Evolutionary conservation across 2,113 vertebrate genomes (phyloP).

Genomic region (Sciurus niger): DNA sequence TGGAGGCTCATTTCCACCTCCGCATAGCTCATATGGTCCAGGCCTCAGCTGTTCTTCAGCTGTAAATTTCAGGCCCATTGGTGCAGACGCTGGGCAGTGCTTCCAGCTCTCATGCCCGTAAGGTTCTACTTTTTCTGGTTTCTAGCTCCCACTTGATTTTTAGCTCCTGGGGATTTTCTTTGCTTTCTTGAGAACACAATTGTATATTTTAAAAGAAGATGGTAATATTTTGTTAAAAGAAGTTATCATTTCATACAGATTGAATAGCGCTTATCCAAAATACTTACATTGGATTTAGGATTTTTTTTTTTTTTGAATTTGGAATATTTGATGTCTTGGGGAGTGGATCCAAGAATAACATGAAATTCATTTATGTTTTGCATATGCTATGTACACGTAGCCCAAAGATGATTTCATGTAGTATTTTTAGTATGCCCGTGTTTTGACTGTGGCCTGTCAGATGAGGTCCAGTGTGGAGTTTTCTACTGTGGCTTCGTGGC

Average conservation of each 20-base stretch:
- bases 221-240: slow-evolving; percentile 49
- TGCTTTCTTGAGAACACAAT: slow-evolving; percentile 25
- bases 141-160: slow-evolving; percentile 13
- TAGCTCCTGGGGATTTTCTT: background rate
- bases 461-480: background rate
- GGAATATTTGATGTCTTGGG: background rate
- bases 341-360: background rate
- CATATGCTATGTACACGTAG: background rate
- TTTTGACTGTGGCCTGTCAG: background rate
- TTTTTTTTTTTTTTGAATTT: background rate
- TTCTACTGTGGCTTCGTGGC: no score
- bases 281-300: background rate
- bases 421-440: background rate
- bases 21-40: background rate
- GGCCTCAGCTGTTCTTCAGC: background rate
- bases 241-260: background rate
- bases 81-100: background rate
- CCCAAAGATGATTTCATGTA: background rate
- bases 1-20: background rate
- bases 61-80: background rate
- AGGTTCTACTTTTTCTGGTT: background rate
- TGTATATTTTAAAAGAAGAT: slow-evolving; percentile 42
- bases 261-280: background rate
- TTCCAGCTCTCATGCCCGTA: background rate
- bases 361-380: background rate